Conservation (phyloP, 2,113 vertebrate genomes). For the Cisticola juncidis region DNA sequence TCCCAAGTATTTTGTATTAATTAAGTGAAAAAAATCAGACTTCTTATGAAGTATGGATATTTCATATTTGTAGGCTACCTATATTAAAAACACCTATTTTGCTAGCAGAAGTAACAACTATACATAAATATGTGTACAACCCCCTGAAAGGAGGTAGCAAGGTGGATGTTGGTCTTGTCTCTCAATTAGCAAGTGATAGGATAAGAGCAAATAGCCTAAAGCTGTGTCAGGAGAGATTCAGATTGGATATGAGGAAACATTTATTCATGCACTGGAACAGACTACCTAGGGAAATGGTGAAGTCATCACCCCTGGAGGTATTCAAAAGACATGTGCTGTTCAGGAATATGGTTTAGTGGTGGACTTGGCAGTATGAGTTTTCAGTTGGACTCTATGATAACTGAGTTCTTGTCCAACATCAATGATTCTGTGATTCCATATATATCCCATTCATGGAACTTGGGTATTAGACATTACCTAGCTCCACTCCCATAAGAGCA, state of each 20-base stretch:
- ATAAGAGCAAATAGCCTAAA: not conserved
- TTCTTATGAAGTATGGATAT: not conserved
- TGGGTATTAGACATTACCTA: not conserved
- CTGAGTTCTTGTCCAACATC: not conserved
- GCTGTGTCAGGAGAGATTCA: not conserved
- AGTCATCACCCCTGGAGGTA: not conserved
- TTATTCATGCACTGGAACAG: not conserved
- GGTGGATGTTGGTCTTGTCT: not conserved
- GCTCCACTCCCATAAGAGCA: not conserved
- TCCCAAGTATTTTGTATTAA: not conserved
- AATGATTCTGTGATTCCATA: not conserved
- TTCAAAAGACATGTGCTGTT: not conserved
- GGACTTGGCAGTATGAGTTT: not conserved
- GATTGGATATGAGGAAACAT: not conserved
- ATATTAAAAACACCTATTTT: not conserved
- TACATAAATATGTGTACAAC: not conserved
- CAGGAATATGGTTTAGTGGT: not conserved
- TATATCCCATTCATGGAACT: not conserved
- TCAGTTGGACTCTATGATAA: accelerated
- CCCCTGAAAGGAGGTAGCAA: not conserved
- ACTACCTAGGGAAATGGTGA: not conserved
- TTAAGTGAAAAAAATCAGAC: not conserved
- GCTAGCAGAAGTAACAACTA: not conserved
- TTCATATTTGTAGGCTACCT: not conserved
- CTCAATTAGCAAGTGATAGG: not conserved